Conservation (phyloP, 2,888 invertebrate species). For the Bugula neritina region DNA sequence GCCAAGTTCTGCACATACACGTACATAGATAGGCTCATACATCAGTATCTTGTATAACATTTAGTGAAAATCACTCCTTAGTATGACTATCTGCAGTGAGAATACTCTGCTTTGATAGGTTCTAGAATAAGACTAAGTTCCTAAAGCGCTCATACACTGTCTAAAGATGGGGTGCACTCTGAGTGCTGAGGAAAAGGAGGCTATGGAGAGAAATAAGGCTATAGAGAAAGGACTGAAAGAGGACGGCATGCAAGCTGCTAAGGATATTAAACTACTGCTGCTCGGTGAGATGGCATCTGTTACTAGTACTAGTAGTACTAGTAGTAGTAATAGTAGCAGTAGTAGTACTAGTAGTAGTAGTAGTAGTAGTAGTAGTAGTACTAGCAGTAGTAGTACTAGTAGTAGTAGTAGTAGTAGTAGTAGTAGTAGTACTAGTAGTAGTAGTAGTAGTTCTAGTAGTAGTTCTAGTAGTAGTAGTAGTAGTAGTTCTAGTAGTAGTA, state of each 20-base stretch:
- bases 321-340: not conserved
- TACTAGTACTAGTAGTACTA: not conserved
- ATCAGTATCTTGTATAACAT: too few relatives aligned
- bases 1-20: too few relatives aligned
- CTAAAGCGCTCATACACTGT: not conserved
- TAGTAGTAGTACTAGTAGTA: constrained; percentile 4
- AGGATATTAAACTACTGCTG: constrained; percentile 95
- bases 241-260: constrained; percentile 95
- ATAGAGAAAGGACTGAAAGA: constrained; percentile 97
- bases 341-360: constrained; percentile 1
- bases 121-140: too few relatives aligned
- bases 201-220: constrained; percentile 91
- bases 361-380: constrained; percentile 6
- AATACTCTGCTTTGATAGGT: too few relatives aligned
- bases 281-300: constrained; percentile 65
- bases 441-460: not conserved
- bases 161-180: constrained; percentile 91
- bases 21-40: too few relatives aligned
- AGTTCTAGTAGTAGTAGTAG: not conserved
- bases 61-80: too few relatives aligned
- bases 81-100: too few relatives aligned
- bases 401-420: not conserved
- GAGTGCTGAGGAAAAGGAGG: constrained; percentile 98
- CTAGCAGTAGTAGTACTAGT: constrained; percentile 1
- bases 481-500: not conserved